These are phyloP conservation scores for Conus ventricosus DNA, from an alignment of 1,140 invertebrate genomes.

Conservation along the genomic window DNA sequence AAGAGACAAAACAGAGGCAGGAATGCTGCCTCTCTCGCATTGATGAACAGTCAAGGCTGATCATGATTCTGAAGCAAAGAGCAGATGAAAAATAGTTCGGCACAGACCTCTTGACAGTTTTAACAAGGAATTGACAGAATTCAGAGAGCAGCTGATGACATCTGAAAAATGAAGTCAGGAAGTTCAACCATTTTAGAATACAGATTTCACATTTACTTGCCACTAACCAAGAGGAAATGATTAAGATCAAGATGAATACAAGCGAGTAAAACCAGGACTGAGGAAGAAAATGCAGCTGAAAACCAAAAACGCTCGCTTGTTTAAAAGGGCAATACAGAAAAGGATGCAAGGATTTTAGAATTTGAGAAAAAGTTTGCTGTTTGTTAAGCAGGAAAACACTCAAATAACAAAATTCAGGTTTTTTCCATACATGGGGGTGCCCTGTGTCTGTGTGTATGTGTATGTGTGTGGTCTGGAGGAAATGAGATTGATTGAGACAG, in stretches of 20 bases:
- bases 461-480: not conserved
- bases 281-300: slow-evolving; percentile 67
- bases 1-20: slow-evolving; percentile 73
- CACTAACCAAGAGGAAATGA: slow-evolving; percentile 73
- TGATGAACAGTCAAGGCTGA: slow-evolving; percentile 73
- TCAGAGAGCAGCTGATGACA: slow-evolving; percentile 65
- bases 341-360: slow-evolving; percentile 62
- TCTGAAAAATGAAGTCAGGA: slow-evolving; percentile 65
- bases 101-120: slow-evolving; percentile 64
- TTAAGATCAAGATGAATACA: slow-evolving; percentile 73
- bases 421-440: not conserved
- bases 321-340: slow-evolving; percentile 66
- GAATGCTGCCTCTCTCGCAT: slow-evolving; percentile 71
- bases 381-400: slow-evolving; percentile 58
- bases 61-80: slow-evolving; percentile 74
- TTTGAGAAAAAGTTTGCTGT: slow-evolving; percentile 60
- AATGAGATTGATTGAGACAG: too few species aligned
- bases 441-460: not conserved
- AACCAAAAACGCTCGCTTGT: slow-evolving; percentile 68
- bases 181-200: slow-evolving; percentile 67
- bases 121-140: slow-evolving; percentile 66
- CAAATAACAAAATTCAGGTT: slow-evolving; percentile 60
- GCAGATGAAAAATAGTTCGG: slow-evolving; percentile 66
- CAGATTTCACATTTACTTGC: slow-evolving; percentile 70
- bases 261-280: slow-evolving; percentile 67